A percentile compares a stretch with the other conserved stretches of the same genome.
phyloP scores from a whole-genome alignment of 2,888 invertebrate species.

The Archaeoteleia sp. region DNA sequence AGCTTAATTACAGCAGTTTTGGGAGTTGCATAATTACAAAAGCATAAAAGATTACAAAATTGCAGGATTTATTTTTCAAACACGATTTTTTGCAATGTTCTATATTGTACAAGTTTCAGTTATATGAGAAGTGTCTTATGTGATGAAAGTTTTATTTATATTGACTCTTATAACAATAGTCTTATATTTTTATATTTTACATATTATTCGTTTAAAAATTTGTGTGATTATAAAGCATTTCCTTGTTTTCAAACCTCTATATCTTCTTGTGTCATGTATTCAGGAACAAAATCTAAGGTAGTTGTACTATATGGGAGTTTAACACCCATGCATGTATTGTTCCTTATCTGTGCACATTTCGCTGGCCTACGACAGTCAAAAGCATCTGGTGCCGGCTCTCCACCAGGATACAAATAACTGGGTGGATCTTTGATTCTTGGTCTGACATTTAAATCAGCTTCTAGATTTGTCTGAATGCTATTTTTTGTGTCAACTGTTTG shows the following conservation, averaged over 20 bases:
- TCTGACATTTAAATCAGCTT: constrained; percentile 58
- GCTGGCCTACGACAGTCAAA: constrained; percentile 81
- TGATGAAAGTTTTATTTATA: no score
- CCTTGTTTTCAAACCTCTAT: constrained; percentile 53
- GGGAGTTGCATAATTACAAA: no score
- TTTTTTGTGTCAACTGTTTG: constrained; percentile 58
- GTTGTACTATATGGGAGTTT: constrained; percentile 86
- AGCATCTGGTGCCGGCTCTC: constrained; percentile 63
- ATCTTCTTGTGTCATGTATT: constrained; percentile 79
- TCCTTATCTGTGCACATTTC: constrained; percentile 81
- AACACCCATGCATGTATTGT: constrained; percentile 84
- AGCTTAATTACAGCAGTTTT: no score
- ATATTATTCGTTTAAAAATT: no score
- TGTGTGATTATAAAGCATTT: no score
- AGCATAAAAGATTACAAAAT: no score
- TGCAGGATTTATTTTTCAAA: no score
- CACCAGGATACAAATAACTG: constrained; percentile 65
- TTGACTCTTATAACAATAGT: no score
- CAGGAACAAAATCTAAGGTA: constrained; percentile 84
- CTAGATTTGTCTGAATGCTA: constrained; percentile 62
- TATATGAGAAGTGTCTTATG: no score
- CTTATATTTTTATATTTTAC: no score
- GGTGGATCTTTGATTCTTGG: constrained; percentile 64
- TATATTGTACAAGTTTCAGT: no score
- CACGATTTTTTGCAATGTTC: no score